Base-by-base conservation (phyloP, 2,113 vertebrate species). In the Lagopus leucura region DNA sequence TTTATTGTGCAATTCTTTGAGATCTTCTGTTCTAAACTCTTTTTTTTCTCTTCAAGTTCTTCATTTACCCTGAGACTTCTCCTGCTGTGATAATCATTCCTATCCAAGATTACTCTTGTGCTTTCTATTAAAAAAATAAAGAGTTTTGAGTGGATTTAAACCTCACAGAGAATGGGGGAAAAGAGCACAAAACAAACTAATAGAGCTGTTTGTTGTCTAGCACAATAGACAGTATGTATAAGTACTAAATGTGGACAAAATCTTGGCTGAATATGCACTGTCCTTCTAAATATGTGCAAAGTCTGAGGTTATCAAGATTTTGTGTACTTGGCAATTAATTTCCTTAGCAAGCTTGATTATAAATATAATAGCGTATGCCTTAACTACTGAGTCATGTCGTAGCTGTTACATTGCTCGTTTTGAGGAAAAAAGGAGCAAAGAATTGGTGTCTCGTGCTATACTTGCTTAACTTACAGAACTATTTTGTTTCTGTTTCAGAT, bases 401-500 rank as follows among this genome's bases (percentile, higher is more conserved):
- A 18, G 74, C 75, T 66, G 71, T 66, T 88, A 43, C 60, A 92
- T 86, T 61, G 32, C 0, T 55, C 3, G 0, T 21, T 61, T 63
- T 75, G 48, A 57, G 30, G 74, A 86, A 27, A 65, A 70, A 91
- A 83, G 10, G 2, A 72, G 61, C 5, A 75, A 65, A 72, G 27
- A 63, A 54, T 14, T 3, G 1, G 6, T 60, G 30, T 1, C 10
- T 67, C 83, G 6, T 13, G 30, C 21, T 50, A 0, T 67, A 27
- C 48, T 71, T 8, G 8, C 47, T 14, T 38, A 21, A 50, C 66
- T 91, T 63, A 90, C 36, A 71, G 52, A 38, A 5, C 6, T 4
- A 2, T 73, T 64, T 58, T 61, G 11, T 36, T 9, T 94, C 47
- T 89, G 8, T 98, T 95, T 80, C 97, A 99, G 99, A 98, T 92